Evolutionary conservation across 2,888 invertebrate species (phyloP), one percentile per base, ranked within the genome.

Genomic region (Dryococelus australis): DNA sequence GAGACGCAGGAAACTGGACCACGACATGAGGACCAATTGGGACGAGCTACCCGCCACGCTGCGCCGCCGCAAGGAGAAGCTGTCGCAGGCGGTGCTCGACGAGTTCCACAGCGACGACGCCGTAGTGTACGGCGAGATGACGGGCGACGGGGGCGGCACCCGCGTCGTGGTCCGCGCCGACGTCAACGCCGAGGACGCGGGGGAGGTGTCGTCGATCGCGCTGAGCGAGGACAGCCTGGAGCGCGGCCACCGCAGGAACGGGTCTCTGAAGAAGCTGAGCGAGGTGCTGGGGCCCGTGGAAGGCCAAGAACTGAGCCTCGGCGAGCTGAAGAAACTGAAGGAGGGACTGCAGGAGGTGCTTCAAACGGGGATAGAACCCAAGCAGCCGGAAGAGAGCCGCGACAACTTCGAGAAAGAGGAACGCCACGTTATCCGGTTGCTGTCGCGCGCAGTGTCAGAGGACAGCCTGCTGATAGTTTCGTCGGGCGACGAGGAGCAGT

Each of bases 31-130:
- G 84, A 88, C 85, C 83, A 89, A 92, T 88, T 93, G 93, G 93
- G 92, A 92, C 20, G 92, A 93, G 80, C 88, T 93, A 86, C 93
- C 93, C 12, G 92, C 91, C 79, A 93, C 93, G 0, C 87, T 93
- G 86, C 90, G 92, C 53, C 91, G 92, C 86, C 83, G 87, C 35
- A 88, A 88, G 80, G 88, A 88, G 65, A 88, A 88, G 65, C 84
- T 89, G 81, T 88, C 89, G 27, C 89, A 89, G 85, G 88, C 89
- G 13, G 87, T 89, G 27, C 84, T 90, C 43, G 89, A 88, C 16
- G 89, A 90, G 87, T 90, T 89, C 86, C 83, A 83, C 83, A 35
- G 35, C 83, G 83, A 83, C 28, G 80, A 80, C 80, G 24, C 80
- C 47, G 47, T 47, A 8, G 47, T 47, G 47, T 47, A 47, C 47